Percentiles rank a stretch among this genome's conserved stretches.
phyloP scores from a whole-genome alignment of 2,797 vertebrate species.

The Fistularia tabacaria region DNA sequence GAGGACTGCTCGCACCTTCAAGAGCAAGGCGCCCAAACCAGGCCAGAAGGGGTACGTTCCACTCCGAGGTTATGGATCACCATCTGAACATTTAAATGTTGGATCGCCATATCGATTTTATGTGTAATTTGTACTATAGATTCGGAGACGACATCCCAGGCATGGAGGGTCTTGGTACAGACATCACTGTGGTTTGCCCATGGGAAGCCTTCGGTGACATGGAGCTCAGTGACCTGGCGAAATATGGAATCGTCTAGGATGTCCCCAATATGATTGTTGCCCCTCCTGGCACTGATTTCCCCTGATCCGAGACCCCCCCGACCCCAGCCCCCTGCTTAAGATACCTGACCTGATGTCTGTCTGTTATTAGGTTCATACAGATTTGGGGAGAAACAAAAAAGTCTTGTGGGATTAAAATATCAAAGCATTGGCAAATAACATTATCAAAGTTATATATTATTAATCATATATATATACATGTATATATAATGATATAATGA shows the following conservation, averaged over 20 bases:
- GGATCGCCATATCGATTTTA: not conserved
- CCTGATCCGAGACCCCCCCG: not conserved
- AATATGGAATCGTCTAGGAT: constrained; percentile 72
- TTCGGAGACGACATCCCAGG: constrained; percentile 97
- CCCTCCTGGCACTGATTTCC: constrained; percentile 13
- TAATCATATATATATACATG: no score
- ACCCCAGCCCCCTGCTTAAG: not conserved
- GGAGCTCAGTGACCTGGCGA: constrained; percentile 74
- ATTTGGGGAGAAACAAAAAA: constrained; percentile 6
- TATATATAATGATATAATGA: constrained; percentile 6
- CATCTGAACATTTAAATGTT: no score
- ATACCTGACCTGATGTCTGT: constrained; percentile 7
- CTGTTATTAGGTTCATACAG: constrained; percentile 1
- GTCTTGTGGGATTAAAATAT: not conserved
- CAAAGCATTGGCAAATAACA: not conserved
- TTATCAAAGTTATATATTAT: not conserved
- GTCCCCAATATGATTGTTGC: not conserved
- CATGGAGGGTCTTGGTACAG: constrained; percentile 93
- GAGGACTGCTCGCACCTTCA: constrained; percentile 76
- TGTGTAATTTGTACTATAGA: constrained; percentile 55
- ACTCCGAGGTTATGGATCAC: not conserved
- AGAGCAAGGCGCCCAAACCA: constrained; percentile 80
- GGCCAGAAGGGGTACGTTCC: constrained; percentile 75
- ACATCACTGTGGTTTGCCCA: constrained; percentile 83
- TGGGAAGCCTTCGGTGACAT: constrained; percentile 84